Evolutionary conservation across 2,888 invertebrate species (phyloP).

Genomic region (Noctua comes): DNA sequence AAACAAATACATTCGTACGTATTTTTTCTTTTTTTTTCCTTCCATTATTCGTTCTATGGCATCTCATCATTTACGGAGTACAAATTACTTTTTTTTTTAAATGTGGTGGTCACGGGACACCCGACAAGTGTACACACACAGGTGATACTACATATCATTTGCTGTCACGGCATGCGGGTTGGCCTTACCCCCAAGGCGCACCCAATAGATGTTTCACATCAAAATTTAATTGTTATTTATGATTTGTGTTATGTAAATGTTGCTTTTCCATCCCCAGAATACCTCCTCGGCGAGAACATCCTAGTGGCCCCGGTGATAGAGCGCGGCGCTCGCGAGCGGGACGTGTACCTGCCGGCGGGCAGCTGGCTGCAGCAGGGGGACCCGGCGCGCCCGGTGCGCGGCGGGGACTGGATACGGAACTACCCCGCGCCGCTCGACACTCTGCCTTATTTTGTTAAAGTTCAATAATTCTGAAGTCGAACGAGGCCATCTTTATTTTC

Average conservation of each 20-base stretch:
- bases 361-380: slow-evolving; percentile 90
- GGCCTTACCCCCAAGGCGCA: not conserved
- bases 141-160: not conserved
- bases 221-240: not conserved
- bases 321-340: slow-evolving; percentile 87
- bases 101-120: not conserved
- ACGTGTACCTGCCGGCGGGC: slow-evolving; percentile 93
- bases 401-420: slow-evolving; percentile 88
- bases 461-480: slow-evolving; percentile 2
- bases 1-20: not conserved
- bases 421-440: slow-evolving; percentile 91
- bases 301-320: slow-evolving; percentile 93
- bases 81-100: too few species aligned
- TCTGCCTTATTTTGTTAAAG: slow-evolving; percentile 90
- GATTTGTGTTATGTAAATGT: not conserved
- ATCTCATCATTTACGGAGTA: too few species aligned
- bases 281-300: slow-evolving; percentile 92
- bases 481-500: not conserved
- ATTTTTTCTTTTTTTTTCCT: not conserved
- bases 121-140: not conserved
- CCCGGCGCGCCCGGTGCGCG: slow-evolving; percentile 73
- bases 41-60: not conserved
- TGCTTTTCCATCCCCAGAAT: slow-evolving; percentile 87
- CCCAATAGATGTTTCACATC: not conserved
- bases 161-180: not conserved